A percentile compares a stretch with the other conserved stretches of the same genome.
These are phyloP conservation scores for Serranus cabrilla DNA, from an alignment of 2,797 vertebrate genomes.

Conservation along the genomic window DNA sequence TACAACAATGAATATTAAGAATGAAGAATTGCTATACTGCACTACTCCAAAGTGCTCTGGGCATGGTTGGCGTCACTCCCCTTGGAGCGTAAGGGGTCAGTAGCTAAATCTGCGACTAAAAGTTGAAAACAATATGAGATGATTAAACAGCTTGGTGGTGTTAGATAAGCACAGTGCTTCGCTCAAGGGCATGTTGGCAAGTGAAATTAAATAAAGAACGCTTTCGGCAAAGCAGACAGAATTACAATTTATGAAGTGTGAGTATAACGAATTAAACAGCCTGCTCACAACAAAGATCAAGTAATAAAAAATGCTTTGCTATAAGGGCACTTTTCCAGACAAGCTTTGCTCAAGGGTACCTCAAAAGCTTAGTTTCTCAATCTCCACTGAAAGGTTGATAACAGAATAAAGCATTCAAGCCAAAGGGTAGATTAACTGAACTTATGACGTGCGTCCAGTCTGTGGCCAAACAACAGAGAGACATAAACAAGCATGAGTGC, in stretches of 20 bases:
- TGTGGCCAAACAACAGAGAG: slow-evolving; percentile 41
- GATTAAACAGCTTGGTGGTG: slow-evolving; percentile 69
- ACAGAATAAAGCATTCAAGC: slow-evolving; percentile 35
- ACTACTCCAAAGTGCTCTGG: slow-evolving; percentile 21
- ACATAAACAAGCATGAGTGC: slow-evolving; percentile 36
- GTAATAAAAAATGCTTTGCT: slow-evolving; percentile 22
- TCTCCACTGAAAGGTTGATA: slow-evolving; percentile 31
- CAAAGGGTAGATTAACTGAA: slow-evolving; percentile 54
- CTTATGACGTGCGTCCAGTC: slow-evolving; percentile 29
- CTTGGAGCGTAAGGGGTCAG: slow-evolving; percentile 57
- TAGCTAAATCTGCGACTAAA: slow-evolving; percentile 44
- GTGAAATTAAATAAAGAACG: slow-evolving; percentile 58
- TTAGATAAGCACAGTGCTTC: slow-evolving; percentile 68
- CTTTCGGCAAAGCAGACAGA: slow-evolving; percentile 59
- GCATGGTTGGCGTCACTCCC: slow-evolving; percentile 35
- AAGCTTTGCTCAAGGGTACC: slow-evolving; percentile 52
- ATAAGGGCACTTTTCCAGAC: slow-evolving; percentile 37
- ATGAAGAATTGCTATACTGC: slow-evolving; percentile 10
- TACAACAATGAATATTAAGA: not conserved
- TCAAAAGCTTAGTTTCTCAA: slow-evolving; percentile 42
- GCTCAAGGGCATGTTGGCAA: slow-evolving; percentile 66
- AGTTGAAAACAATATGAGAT: slow-evolving; percentile 66
- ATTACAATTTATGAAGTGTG: slow-evolving; percentile 58
- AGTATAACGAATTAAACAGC: slow-evolving; percentile 54
- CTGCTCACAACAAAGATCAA: slow-evolving; percentile 51